Evolutionary conservation across 2,797 vertebrate genomes (phyloP).

Genomic region (Phrynocephalus vlangalii): DNA sequence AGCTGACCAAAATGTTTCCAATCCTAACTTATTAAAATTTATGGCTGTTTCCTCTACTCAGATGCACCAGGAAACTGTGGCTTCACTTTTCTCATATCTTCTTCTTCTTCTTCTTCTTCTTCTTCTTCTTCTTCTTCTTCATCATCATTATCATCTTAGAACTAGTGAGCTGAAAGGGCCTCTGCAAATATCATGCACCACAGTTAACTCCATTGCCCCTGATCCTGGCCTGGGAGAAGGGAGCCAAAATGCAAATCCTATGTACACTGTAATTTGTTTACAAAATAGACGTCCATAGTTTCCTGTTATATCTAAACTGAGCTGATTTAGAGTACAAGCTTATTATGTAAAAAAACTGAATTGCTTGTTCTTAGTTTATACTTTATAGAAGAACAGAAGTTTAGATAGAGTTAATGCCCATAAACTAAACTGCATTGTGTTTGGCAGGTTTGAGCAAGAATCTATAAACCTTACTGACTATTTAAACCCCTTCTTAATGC

Average conservation of each 20-base stretch:
- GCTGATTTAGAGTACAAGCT: too few species aligned
- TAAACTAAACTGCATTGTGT: neutral
- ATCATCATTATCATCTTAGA: too few species aligned
- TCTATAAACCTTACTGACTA: conserved; percentile 21
- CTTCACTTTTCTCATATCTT: neutral
- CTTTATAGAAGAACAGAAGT: neutral
- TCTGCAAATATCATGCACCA: too few species aligned
- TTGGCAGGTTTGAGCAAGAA: neutral
- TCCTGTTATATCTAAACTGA: neutral
- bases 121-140: too few species aligned
- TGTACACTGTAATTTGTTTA: neutral
- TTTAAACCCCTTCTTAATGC: conserved; percentile 20
- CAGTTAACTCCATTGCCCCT: too few species aligned
- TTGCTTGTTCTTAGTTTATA: neutral
- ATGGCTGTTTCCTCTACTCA: neutral
- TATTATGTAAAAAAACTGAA: too few species aligned
- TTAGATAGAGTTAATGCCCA: neutral
- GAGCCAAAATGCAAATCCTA: neutral
- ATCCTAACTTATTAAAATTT: neutral
- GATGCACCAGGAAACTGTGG: neutral
- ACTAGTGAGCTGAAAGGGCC: too few species aligned
- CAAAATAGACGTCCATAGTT: neutral
- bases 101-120: too few species aligned
- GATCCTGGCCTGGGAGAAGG: neutral
- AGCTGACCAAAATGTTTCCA: neutral